Evolutionary conservation across 2,113 vertebrate species (phyloP).

Genomic region (Microcebus murinus): DNA sequence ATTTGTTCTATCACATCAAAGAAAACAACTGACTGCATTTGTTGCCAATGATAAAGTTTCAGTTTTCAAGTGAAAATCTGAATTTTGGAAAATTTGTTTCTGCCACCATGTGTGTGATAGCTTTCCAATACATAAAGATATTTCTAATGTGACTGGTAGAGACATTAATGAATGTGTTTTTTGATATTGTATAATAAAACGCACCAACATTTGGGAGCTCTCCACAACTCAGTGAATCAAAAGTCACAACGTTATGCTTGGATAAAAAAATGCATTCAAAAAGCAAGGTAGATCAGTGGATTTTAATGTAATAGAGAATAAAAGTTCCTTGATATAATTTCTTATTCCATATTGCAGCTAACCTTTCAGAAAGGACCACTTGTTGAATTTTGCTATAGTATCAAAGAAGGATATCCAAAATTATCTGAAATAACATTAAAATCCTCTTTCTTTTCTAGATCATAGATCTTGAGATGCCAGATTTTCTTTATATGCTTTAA

Average conservation of each 20-base stretch:
- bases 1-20: neutral
- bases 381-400: neutral
- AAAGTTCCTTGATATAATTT: neutral
- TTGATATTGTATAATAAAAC: neutral
- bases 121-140: neutral
- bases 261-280: constrained; percentile 15
- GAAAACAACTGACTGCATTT: neutral
- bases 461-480: neutral
- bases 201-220: neutral
- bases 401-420: neutral
- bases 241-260: neutral
- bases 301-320: constrained; percentile 5
- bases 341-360: neutral
- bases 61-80: constrained; percentile 34
- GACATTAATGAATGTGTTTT: neutral
- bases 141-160: neutral
- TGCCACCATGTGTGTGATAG: neutral
- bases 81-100: constrained; percentile 6
- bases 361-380: neutral
- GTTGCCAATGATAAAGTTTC: constrained; percentile 20
- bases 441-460: neutral
- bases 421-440: constrained; percentile 16
- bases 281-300: neutral
- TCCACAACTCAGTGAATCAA: neutral
- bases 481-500: neutral